Conservation (phyloP, 2,113 vertebrate genomes). For the Rutilus rutilus region DNA sequence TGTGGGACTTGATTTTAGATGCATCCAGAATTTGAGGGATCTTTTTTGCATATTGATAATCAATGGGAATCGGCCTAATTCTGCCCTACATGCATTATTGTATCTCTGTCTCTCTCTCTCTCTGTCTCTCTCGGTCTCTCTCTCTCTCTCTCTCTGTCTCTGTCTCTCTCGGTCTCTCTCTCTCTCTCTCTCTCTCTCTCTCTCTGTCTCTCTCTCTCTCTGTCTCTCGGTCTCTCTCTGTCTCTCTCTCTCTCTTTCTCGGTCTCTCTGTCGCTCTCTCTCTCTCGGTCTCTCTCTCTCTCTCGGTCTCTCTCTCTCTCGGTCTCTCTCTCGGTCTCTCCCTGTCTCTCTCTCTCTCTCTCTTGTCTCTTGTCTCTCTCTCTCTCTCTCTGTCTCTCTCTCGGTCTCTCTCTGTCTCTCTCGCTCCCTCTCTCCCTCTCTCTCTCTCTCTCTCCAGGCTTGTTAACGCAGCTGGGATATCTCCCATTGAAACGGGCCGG, state of each 20-base stretch:
- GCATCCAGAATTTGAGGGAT: too few relatives aligned
- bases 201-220: not conserved
- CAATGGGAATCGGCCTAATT: too few relatives aligned
- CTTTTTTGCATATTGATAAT: too few relatives aligned
- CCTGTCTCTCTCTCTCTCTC: not conserved
- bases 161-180: not conserved
- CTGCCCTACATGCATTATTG: too few relatives aligned
- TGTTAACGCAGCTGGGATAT: constrained; percentile 86
- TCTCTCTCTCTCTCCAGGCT: constrained; percentile 58
- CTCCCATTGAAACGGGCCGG: constrained; percentile 87
- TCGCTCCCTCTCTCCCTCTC: not conserved
- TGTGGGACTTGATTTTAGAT: too few relatives aligned
- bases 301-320: too few relatives aligned
- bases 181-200: not conserved
- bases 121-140: not conserved
- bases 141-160: not conserved
- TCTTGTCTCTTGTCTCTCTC: too few relatives aligned
- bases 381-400: not conserved
- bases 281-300: too few relatives aligned
- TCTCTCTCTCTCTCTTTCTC: not conserved
- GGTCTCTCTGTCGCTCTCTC: not conserved
- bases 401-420: not conserved
- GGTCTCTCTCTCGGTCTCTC: not conserved
- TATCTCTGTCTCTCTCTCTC: not conserved
- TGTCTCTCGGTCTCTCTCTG: not conserved